Conservation (phyloP, 1,140 invertebrate species). For the Lordiphosa collinella region DNA sequence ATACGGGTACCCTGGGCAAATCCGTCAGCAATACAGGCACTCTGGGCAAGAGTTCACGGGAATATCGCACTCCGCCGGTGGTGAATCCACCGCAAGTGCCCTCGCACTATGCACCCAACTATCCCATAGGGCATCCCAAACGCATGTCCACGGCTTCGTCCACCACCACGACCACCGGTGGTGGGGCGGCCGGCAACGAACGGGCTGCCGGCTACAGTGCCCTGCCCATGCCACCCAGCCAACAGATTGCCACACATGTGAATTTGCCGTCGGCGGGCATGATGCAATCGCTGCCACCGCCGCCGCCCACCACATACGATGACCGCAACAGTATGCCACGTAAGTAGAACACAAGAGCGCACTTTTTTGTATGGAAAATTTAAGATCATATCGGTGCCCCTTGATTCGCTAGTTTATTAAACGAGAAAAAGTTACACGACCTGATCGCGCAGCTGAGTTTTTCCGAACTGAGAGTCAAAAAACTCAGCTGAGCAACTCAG, state of each 20-base stretch:
- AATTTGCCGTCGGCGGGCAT: constrained; percentile 82
- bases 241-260: constrained; percentile 82
- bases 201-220: constrained; percentile 92
- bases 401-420: too few species aligned
- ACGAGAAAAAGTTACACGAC: too few species aligned
- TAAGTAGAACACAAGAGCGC: constrained; percentile 83
- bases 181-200: constrained; percentile 79
- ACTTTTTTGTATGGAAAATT: too few species aligned
- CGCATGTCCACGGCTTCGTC: constrained; percentile 79
- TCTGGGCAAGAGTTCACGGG: constrained; percentile 87
- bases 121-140: constrained; percentile 90
- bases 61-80: constrained; percentile 95
- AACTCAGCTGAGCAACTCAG: too few species aligned
- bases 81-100: constrained; percentile 97
- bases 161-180: constrained; percentile 54
- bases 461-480: too few species aligned
- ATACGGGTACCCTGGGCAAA: constrained; percentile 81
- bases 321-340: constrained; percentile 88
- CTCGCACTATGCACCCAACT: constrained; percentile 96
- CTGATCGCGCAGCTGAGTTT: too few species aligned
- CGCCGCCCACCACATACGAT: constrained; percentile 83
- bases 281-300: constrained; percentile 87
- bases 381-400: too few species aligned
- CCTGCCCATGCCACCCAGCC: constrained; percentile 83
- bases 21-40: constrained; percentile 82